A percentile compares a stretch with the other conserved stretches of the same genome.
phyloP scores from a whole-genome alignment of 2,888 invertebrate genomes.

The Apodemia zela region DNA sequence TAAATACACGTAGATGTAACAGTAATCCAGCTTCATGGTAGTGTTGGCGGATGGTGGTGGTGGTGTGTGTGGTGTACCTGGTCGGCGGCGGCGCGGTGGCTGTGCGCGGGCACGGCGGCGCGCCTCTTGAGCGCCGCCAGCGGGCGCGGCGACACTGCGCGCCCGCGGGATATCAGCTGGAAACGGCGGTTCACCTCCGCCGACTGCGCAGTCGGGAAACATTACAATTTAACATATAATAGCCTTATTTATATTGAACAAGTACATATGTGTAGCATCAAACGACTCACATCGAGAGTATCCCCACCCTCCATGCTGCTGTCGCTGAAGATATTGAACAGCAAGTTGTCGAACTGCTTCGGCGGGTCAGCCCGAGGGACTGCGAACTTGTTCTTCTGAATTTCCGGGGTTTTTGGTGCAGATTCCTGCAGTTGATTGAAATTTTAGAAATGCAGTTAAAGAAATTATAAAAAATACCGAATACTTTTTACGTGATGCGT shows the following conservation, averaged over 20 bases:
- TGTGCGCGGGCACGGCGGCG: conserved; percentile 23
- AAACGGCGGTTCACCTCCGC: conserved; percentile 43
- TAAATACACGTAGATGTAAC: too few species aligned
- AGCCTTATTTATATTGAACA: too few species aligned
- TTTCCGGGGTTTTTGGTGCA: conserved; percentile 23
- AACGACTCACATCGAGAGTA: conserved; percentile 35
- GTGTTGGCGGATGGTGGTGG: too few species aligned
- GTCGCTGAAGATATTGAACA: conserved; percentile 46
- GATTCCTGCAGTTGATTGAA: conserved; percentile 7
- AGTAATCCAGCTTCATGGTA: too few species aligned
- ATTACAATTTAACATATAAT: too few species aligned
- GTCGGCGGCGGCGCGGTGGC: too few species aligned
- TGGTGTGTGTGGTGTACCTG: too few species aligned
- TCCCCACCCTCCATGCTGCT: conserved; percentile 46
- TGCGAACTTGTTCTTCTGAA: conserved; percentile 28
- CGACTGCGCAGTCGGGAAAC: conserved; percentile 28
- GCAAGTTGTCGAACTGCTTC: conserved; percentile 33
- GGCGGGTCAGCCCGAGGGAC: conserved; percentile 33
- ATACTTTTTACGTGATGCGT: too few species aligned
- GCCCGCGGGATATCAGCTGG: conserved; percentile 42
- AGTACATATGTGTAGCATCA: background rate
- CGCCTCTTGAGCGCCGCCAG: conserved; percentile 34
- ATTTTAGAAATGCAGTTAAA: too few species aligned
- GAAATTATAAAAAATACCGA: too few species aligned
- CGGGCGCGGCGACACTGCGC: conserved; percentile 36